These are phyloP conservation scores for Hoplias malabaricus DNA, from an alignment of 2,113 vertebrate genomes.

Conservation along the genomic window DNA sequence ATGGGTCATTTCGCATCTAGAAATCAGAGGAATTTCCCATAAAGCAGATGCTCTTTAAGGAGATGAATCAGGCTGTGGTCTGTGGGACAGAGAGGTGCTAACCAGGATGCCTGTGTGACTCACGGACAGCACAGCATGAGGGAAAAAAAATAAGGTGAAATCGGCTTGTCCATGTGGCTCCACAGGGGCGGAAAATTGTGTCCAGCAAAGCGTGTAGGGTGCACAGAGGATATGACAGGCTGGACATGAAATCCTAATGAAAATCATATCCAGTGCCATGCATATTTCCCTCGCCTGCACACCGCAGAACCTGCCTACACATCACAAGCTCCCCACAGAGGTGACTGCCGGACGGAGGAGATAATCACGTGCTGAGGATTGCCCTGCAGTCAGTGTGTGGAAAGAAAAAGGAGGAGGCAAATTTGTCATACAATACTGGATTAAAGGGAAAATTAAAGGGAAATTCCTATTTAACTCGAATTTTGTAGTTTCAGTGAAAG, in stretches of 20 bases:
- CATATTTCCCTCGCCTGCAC: slow-evolving; percentile 38
- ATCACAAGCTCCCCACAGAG: slow-evolving; percentile 46
- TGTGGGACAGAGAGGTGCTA: slow-evolving; percentile 19
- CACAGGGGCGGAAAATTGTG: slow-evolving; percentile 72
- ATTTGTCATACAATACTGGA: background rate
- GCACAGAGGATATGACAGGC: slow-evolving; percentile 65
- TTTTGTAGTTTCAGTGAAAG: too few species aligned
- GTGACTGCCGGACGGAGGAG: slow-evolving; percentile 43
- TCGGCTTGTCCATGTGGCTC: slow-evolving; percentile 59
- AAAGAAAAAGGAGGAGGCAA: background rate
- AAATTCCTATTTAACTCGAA: too few species aligned
- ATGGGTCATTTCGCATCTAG: too few species aligned
- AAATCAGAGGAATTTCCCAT: background rate
- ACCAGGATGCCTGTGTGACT: slow-evolving; percentile 11
- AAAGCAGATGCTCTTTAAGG: slow-evolving; percentile 23
- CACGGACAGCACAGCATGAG: slow-evolving; percentile 34
- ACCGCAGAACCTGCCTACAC: slow-evolving; percentile 15
- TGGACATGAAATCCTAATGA: slow-evolving; percentile 74
- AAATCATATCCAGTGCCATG: slow-evolving; percentile 68
- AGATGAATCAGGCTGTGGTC: background rate
- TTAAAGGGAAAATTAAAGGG: background rate
- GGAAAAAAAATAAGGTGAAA: slow-evolving; percentile 46
- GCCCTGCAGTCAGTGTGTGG: background rate
- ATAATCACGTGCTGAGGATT: slow-evolving; percentile 38
- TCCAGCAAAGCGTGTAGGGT: slow-evolving; percentile 70